Evolutionary conservation across 2,888 invertebrate species (phyloP), one percentile per base, ranked within the genome.

Genomic region (Hecatera dysodea): DNA sequence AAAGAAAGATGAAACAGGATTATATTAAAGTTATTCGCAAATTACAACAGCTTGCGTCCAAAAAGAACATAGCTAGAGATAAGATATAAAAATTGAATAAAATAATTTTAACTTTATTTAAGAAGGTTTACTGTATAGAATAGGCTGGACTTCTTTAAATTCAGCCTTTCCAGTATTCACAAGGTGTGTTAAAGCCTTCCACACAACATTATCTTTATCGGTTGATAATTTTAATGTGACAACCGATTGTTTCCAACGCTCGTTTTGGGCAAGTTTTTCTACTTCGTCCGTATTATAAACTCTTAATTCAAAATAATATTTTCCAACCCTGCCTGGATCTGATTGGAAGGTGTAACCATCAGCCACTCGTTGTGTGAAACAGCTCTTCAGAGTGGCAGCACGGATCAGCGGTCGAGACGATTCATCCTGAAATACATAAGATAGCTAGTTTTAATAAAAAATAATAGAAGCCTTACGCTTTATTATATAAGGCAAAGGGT

Each of bases 151-250:
- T 8, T 55, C 55, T 36, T 36, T 55, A 55, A 55, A 55, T 55
- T 55, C 55, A 33, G 55, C 55, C 33, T n/a, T 55, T 55, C 55
- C 55, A 36, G 55, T 55, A 55, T 55, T 55, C 2, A 55, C 55
- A 55, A 55, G 55, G 33, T 55, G 55, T 55, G 55, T 55, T 55
- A 55, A 55, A 55, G 33, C 55, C 55, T 55, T 55, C 55, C 55
- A 55, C 55, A 55, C 55, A 55, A 6, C 55, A 22, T 36, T 56
- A 36, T 36, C n/a, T 55, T n/a, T 55, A 9, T 55, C 53, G 1
- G 53, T 55, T 33, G 29, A n/a, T 55, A 33, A 33, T 55, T 55
- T 55, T 33, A 29, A 29, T 3, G 53, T 53, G 29, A 19, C 29
- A 53, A 53, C 2, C 8, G 19, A 53, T 8, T 53, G 53, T 53